phyloP scores from a whole-genome alignment of 2,797 vertebrate species.

The Acipenser oxyrinchus region DNA sequence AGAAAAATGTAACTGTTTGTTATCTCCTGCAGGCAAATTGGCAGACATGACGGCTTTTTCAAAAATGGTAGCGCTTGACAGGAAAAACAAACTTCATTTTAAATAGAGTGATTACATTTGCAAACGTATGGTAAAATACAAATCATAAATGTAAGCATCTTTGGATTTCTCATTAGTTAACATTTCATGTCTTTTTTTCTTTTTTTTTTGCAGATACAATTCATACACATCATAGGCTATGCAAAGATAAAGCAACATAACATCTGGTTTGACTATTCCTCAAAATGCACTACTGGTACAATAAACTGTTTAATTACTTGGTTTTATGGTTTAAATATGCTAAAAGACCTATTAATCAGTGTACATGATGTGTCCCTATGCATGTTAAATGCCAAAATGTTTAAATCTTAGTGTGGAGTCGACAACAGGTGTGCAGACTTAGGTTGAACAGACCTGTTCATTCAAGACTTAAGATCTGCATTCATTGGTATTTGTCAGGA shows the following conservation, averaged over 20 bases:
- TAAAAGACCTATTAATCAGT: too few relatives aligned
- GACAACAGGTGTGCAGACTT: too few relatives aligned
- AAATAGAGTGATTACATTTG: neutral
- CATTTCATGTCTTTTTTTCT: too few relatives aligned
- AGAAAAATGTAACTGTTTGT: slow-evolving; percentile 19
- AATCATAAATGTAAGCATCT: neutral
- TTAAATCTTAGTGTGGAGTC: too few relatives aligned
- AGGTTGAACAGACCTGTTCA: too few relatives aligned
- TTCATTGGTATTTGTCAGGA: too few relatives aligned
- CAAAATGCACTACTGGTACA: neutral
- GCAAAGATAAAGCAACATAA: neutral
- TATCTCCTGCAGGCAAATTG: slow-evolving; percentile 13
- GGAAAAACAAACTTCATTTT: slow-evolving; percentile 3
- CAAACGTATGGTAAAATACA: neutral
- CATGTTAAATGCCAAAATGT: too few relatives aligned
- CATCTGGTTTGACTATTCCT: neutral
- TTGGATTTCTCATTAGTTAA: neutral
- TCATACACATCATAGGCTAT: neutral
- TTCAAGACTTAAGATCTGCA: too few relatives aligned
- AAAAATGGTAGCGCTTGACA: neutral
- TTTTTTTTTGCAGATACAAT: neutral
- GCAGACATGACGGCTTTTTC: neutral
- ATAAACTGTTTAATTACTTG: neutral
- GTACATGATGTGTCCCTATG: too few relatives aligned
- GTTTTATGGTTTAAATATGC: neutral